Base-by-base conservation (phyloP, 1,140 invertebrate genomes). In the Papilio polytes region DNA sequence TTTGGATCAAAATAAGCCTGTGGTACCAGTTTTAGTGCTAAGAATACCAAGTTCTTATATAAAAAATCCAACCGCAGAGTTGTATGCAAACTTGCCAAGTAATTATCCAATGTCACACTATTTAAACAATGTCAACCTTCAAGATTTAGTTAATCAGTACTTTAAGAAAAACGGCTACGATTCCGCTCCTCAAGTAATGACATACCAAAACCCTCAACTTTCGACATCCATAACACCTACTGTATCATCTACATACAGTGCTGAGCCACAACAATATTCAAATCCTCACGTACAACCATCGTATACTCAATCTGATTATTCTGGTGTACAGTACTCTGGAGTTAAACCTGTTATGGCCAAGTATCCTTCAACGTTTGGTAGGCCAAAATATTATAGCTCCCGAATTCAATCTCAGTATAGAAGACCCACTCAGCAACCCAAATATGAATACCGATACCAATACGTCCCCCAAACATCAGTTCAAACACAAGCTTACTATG, bases 1-100 rank as follows among this genome's bases (percentile, higher is more conserved):
- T 26, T 83, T 90, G 26, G 89, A 91, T 70, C 88, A 89, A 70
- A 86, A 88, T 59, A 92, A 92, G 80, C 89, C 91, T 81, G 92
- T 95, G 7, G 95, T 96, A 20, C 96, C 96, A 46, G 95, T 96
- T 26, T 89, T 96, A 80, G 95, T 96, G 26, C 83, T 96, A 41
- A 94, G 95, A 85, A 94, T 96, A 53, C 96, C 95, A 56, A 96
- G 95, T 78, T 96, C 95, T 56, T 96, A 96, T 81, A 87, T 96
- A 12, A 94, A 92, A 66, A 95, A 95, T 87, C 94, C 95, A 13
- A 90, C 92, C 6, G 93, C 93, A 26, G 94, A 94, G 80, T 80
- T 96, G 4, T 96, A 96, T 86, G 92, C 96, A 4, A 96, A 96
- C 86, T 85, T 96, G 81, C 96, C 96, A 7, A 86, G 94, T 41